phyloP scores from a whole-genome alignment of 2,797 vertebrate genomes.

The Coendou prehensilis region DNA sequence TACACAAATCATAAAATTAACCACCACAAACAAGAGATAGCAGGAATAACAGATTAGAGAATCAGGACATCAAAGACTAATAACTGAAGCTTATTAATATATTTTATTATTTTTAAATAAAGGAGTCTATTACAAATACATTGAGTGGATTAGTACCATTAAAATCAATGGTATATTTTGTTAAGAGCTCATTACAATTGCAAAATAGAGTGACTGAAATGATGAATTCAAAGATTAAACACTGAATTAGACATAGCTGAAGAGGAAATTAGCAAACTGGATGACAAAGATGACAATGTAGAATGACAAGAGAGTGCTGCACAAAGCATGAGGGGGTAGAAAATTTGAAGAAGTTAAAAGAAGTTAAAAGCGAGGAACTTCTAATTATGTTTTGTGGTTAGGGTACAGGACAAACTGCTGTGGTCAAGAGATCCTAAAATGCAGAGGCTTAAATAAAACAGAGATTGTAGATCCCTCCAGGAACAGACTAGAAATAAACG shows the following conservation, averaged over 20 bases:
- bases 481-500: background rate
- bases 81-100: background rate
- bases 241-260: constrained; percentile 48
- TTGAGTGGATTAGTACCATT: background rate
- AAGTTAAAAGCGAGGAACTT: background rate
- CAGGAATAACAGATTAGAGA: background rate
- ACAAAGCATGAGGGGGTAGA: background rate
- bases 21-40: background rate
- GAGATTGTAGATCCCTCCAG: background rate
- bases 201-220: background rate
- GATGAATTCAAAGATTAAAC: background rate
- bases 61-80: background rate
- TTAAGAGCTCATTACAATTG: background rate
- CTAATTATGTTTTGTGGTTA: background rate
- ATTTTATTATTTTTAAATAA: background rate
- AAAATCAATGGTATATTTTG: background rate
- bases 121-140: background rate
- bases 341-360: constrained; percentile 38
- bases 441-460: background rate
- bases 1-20: background rate
- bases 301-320: background rate
- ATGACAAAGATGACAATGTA: background rate
- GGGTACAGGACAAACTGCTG: background rate
- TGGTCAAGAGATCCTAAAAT: background rate
- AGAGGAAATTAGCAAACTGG: constrained; percentile 47